Percentiles rank a stretch among this genome's conserved stretches.
phyloP scores from a whole-genome alignment of 2,888 invertebrate genomes.

The Melitaea athalia region DNA sequence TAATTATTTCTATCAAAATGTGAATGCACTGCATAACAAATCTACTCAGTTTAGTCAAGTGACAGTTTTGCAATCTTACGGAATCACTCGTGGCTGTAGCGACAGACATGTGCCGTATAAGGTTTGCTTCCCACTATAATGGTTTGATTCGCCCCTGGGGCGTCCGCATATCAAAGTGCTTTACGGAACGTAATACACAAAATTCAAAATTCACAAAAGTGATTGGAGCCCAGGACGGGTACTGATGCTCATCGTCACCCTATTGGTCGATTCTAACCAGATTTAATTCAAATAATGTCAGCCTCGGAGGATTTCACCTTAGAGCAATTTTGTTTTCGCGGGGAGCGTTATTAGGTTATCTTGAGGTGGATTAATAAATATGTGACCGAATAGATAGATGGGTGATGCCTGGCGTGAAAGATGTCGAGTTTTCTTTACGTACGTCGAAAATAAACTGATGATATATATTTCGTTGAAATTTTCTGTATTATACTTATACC shows the following conservation, averaged over 20 bases:
- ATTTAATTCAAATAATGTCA: constrained; percentile 80
- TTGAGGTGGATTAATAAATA: constrained; percentile 68
- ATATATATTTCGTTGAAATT: no score
- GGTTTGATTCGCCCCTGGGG: constrained; percentile 50
- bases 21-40: not conserved
- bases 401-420: not conserved
- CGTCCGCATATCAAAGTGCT: constrained; percentile 49
- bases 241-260: constrained; percentile 46
- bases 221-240: constrained; percentile 56
- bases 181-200: constrained; percentile 61
- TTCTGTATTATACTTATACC: no score
- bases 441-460: not conserved
- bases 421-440: not conserved
- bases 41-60: not conserved
- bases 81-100: not conserved
- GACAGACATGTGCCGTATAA: not conserved
- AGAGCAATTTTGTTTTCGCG: constrained; percentile 75
- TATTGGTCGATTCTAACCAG: constrained; percentile 70
- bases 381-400: constrained; percentile 49
- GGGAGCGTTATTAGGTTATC: constrained; percentile 75
- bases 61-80: no score
- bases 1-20: no score
- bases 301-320: constrained; percentile 68
- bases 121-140: constrained; percentile 26
- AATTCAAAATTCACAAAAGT: constrained; percentile 58